Percentiles rank a stretch among this genome's conserved stretches.
Evolutionary conservation across 37 sponge, comb jelly and placozoan species (phyloP).

Genomic region (Bolinopsis microptera): DNA sequence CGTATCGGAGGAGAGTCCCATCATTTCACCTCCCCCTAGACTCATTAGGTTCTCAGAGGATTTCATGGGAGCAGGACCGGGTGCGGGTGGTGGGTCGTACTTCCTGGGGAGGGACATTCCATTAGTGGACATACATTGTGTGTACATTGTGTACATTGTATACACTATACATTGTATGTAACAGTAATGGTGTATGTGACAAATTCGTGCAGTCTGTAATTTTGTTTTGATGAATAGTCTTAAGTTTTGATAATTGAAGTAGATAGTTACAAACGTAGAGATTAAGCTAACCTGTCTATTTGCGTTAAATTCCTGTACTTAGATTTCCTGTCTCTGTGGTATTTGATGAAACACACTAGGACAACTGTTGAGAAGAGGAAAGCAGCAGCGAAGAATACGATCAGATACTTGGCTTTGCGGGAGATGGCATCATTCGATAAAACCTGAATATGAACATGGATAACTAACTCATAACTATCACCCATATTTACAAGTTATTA

Average conservation of each 20-base stretch:
- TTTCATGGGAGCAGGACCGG: neutral
- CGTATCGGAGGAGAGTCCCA: slow-evolving; percentile 54
- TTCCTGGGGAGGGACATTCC: slow-evolving; percentile 12
- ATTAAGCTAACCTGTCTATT: neutral
- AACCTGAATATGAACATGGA: slow-evolving; percentile 48
- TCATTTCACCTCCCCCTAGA: neutral
- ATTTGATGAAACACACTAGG: slow-evolving; percentile 12
- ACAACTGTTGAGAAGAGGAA: neutral
- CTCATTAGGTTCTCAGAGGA: neutral
- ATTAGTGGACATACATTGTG: too few relatives aligned
- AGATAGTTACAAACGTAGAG: too few relatives aligned
- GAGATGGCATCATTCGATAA: slow-evolving; percentile 17
- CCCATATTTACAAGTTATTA: too few relatives aligned
- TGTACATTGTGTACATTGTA: too few relatives aligned
- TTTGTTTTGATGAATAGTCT: too few relatives aligned
- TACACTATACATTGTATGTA: too few relatives aligned
- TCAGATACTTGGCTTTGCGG: slow-evolving; percentile 24
- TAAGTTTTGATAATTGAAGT: too few relatives aligned
- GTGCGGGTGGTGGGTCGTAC: neutral
- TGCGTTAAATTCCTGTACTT: neutral
- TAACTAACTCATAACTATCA: too few relatives aligned
- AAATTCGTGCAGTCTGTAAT: too few relatives aligned
- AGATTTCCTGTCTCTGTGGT: neutral
- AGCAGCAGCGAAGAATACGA: slow-evolving; percentile 26
- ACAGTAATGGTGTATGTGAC: too few relatives aligned